These are phyloP conservation scores for Tipula lateralis DNA, from an alignment of 2,888 invertebrate species.

Conservation along the genomic window DNA sequence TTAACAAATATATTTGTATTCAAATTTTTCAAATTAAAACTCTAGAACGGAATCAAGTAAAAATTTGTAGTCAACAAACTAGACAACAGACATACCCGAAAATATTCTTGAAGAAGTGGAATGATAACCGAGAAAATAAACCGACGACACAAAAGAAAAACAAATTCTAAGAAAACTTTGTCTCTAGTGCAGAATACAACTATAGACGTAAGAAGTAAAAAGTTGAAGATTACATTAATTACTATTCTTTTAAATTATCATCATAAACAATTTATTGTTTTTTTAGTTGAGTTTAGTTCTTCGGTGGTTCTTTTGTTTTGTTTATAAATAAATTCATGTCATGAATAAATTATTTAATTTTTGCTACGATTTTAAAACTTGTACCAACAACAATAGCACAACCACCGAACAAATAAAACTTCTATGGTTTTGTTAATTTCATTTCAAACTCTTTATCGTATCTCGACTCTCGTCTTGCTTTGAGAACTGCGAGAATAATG, in stretches of 20 bases:
- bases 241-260: neutral
- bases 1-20: no score
- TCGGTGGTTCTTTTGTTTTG: neutral
- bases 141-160: neutral
- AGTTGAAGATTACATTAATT: neutral
- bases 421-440: neutral
- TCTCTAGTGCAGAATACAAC: neutral
- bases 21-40: no score
- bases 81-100: neutral
- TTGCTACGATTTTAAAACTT: neutral
- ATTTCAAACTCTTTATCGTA: neutral
- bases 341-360: constrained; percentile 9
- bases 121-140: neutral
- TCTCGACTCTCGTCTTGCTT: neutral
- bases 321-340: neutral
- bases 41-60: no score
- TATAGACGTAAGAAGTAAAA: neutral
- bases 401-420: neutral
- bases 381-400: neutral
- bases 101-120: neutral
- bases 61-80: no score
- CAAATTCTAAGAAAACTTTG: neutral
- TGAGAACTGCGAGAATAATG: neutral
- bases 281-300: neutral
- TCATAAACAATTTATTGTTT: constrained; percentile 11